Percentiles rank a stretch among this genome's conserved stretches.
Evolutionary conservation across 2,888 invertebrate species (phyloP).

Genomic region (Eupithecia insigniata): DNA sequence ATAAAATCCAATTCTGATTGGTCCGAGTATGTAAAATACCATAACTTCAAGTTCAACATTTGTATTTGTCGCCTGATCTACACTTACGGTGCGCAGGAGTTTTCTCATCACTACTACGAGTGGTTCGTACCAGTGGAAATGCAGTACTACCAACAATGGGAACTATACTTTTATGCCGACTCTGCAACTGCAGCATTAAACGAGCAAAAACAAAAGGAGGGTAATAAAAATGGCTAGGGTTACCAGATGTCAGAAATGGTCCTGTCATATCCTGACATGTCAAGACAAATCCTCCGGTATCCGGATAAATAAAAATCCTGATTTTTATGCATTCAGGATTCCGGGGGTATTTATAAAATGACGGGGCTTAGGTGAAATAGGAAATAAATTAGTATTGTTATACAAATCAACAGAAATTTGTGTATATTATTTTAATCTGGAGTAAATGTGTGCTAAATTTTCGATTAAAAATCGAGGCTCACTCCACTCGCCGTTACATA

Average conservation of each 20-base stretch:
- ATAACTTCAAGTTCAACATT: constrained; percentile 48
- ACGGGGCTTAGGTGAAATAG: not conserved
- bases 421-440: not conserved
- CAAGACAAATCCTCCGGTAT: not conserved
- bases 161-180: constrained; percentile 46
- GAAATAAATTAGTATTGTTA: not conserved
- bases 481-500: too few relatives aligned
- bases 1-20: constrained; percentile 42
- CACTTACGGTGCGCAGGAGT: constrained; percentile 17
- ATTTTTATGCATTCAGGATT: not conserved
- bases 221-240: not conserved
- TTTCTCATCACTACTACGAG: constrained; percentile 44
- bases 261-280: not conserved
- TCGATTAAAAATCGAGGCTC: not conserved
- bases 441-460: not conserved
- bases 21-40: constrained; percentile 41
- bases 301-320: not conserved
- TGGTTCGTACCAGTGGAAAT: constrained; percentile 52
- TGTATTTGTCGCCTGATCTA: constrained; percentile 44
- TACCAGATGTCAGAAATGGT: too few relatives aligned
- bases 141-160: constrained; percentile 46
- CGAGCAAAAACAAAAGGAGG: not conserved
- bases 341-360: not conserved
- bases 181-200: not conserved
- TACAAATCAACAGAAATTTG: not conserved